Conservation (phyloP, 2,888 invertebrate species). For the Lysandra coridon region DNA sequence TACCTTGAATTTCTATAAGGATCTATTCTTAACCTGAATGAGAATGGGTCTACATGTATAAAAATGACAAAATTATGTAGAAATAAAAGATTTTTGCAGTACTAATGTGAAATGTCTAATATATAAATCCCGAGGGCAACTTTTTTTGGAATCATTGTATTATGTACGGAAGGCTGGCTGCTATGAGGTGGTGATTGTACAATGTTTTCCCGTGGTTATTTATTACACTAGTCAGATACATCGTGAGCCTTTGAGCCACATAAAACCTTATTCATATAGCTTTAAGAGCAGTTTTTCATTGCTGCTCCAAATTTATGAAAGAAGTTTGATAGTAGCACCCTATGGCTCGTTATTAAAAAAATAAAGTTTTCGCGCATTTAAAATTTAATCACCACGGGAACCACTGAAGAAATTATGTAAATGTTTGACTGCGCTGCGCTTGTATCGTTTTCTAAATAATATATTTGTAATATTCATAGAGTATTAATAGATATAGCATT, state of each 20-base stretch:
- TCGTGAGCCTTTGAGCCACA: background rate
- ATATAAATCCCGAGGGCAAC: background rate
- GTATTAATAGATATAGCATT: constrained; percentile 6
- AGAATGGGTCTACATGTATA: no score
- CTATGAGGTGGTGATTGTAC: background rate
- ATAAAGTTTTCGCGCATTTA: background rate
- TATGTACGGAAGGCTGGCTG: background rate
- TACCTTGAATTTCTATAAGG: no score
- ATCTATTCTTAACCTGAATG: no score
- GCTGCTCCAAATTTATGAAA: background rate
- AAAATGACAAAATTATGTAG: no score
- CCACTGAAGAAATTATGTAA: constrained; percentile 13
- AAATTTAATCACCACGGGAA: constrained; percentile 6
- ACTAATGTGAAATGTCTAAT: no score
- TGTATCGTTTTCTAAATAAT: constrained; percentile 16
- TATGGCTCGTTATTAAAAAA: background rate
- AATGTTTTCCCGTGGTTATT: constrained; percentile 11
- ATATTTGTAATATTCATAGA: constrained; percentile 22
- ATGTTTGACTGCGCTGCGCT: constrained; percentile 1
- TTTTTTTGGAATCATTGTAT: background rate
- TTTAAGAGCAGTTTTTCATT: background rate
- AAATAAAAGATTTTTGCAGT: background rate
- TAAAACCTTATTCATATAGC: background rate
- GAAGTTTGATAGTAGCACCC: background rate
- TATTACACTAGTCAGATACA: background rate